Evolutionary conservation across 92 coral and sea anemone genomes (phyloP).

Genomic region (Porites lobata): DNA sequence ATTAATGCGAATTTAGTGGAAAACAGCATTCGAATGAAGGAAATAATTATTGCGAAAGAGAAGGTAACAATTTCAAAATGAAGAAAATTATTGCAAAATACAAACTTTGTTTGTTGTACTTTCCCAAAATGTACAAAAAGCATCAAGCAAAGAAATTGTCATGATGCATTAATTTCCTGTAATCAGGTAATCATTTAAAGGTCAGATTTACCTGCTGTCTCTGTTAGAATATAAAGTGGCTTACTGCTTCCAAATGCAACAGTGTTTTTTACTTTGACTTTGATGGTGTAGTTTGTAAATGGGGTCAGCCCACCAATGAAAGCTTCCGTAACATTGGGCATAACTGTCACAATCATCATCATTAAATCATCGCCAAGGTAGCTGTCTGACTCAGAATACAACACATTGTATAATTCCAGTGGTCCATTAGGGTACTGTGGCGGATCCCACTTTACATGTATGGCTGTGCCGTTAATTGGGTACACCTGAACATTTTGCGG

Average conservation of each 20-base stretch:
- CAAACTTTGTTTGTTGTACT: not conserved
- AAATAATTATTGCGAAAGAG: not conserved
- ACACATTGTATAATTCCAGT: constrained; percentile 58
- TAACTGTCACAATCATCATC: constrained; percentile 44
- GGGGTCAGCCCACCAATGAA: constrained; percentile 65
- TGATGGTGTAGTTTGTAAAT: constrained; percentile 69
- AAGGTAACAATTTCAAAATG: not conserved
- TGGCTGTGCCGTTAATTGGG: constrained; percentile 65
- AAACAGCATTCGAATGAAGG: no score
- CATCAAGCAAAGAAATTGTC: no score
- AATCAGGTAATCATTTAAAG: no score
- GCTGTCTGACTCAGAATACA: constrained; percentile 44
- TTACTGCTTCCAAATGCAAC: constrained; percentile 32
- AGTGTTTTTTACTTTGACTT: constrained; percentile 51
- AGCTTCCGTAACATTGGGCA: constrained; percentile 55
- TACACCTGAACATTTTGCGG: constrained; percentile 53
- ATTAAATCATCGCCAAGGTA: not conserved
- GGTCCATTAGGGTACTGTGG: constrained; percentile 66
- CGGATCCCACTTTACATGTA: constrained; percentile 68
- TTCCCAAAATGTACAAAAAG: no score
- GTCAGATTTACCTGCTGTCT: constrained; percentile 59
- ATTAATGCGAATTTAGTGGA: no score
- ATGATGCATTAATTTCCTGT: no score
- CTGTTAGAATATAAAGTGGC: constrained; percentile 46
- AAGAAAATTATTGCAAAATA: not conserved